phyloP scores from a whole-genome alignment of 1,140 invertebrate genomes.

The Drosophila rufa region DNA sequence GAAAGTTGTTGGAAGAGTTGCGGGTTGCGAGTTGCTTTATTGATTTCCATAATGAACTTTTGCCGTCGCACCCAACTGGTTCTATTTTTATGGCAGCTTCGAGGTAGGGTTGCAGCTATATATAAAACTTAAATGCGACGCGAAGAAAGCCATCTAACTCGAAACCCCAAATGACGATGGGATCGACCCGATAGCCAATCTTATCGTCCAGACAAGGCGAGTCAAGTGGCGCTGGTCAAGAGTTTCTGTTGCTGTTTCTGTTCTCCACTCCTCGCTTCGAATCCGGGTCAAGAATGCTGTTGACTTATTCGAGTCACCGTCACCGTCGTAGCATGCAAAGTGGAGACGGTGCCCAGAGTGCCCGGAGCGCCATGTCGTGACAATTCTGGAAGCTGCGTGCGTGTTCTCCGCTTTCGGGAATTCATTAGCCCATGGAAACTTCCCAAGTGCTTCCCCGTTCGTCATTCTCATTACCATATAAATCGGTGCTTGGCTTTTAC shows the following conservation, averaged over 20 bases:
- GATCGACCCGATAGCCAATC: constrained; percentile 32
- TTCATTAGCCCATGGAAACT: constrained; percentile 59
- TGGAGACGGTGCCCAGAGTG: constrained; percentile 18
- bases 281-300: constrained; percentile 69
- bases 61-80: constrained; percentile 6
- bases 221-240: constrained; percentile 45
- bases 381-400: constrained; percentile 61
- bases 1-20: constrained; percentile 25
- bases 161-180: constrained; percentile 7
- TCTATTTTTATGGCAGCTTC: constrained; percentile 25
- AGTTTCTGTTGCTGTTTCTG: constrained; percentile 19
- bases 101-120: background rate
- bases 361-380: constrained; percentile 40
- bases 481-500: constrained; percentile 4
- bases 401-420: constrained; percentile 44
- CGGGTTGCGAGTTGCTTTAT: constrained; percentile 15
- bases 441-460: constrained; percentile 30
- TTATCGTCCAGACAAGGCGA: constrained; percentile 17
- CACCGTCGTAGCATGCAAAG: constrained; percentile 48
- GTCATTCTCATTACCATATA: constrained; percentile 36
- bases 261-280: constrained; percentile 13
- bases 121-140: constrained; percentile 3
- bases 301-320: constrained; percentile 18
- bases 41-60: constrained; percentile 30
- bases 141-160: background rate